Base-by-base conservation (phyloP, 1,140 invertebrate species). In the Dufourea novaeangliae region DNA sequence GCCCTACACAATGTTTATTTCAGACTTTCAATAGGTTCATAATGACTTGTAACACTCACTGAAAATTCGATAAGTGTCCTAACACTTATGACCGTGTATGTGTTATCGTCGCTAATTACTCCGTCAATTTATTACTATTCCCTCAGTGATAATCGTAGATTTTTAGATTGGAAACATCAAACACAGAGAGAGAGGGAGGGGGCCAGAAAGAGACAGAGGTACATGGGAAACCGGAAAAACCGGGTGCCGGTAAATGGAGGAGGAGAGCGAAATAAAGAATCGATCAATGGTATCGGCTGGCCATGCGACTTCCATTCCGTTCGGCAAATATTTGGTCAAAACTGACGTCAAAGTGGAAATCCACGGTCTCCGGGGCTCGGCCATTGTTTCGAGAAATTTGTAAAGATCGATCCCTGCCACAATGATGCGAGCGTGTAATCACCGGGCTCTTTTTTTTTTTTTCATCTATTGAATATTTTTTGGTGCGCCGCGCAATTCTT, bases 281-380 rank as follows among this genome's bases (percentile, higher is more conserved):
- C 77, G 68, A 80, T 80, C 62, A 67, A 75, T 68, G 73, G 67
- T 41, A 68, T 46, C 27, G 70, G 50, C 54, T 68, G 74, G 52
- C 41, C 68, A 74, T 64, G 41, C 81, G 66, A 66, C 80, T 84
- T 84, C 67, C 71, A 84, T 84, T 84, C 57, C 82, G 82, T 71
- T 83, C 77, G 67, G 64, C 81, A 84, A 84, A 84, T 84, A 83
- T 84, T 84, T 84, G 82, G 70, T 84, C 81, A 84, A 84, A 84
- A 84, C 77, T 83, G 78, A 84, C 82, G 81, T 83, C 77, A 83
- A 78, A 78, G 77, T 74, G 77, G 77, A 79, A 79, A 64, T 50
- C 37, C 75, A 64, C 82, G 71, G 64, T 59, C 67, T 61, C 70
- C 64, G 78, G 46, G 63, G 37, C 69, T 71, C 64, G 50, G 59